Evolutionary conservation across 2,113 vertebrate genomes (phyloP), one percentile per base, ranked within the genome.

Genomic region (Capra hircus): DNA sequence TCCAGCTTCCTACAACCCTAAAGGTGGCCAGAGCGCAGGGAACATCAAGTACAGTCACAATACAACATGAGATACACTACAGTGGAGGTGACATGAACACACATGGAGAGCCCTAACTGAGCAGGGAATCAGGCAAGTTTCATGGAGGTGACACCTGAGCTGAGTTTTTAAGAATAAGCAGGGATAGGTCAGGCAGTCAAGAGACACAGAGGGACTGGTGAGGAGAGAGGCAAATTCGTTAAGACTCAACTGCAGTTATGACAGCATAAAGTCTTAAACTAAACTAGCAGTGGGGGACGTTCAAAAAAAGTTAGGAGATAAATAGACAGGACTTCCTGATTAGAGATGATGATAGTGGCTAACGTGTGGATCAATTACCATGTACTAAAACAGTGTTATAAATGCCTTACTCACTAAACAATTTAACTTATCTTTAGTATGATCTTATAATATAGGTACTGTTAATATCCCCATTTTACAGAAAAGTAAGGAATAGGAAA

Each of bases 401-500:
- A 96, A 82, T 89, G 30, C 23, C 93, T 86, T 74, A 55, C 8
- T 15, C 40, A 89, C 45, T 52, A 84, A 84, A 55, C 91, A 25
- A 55, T 50, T 60, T 48, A 52, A 94, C 7, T 89, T 55, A 93
- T 28, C 48, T 48, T 91, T 84, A 91, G 60, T 77, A 52, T 64
- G 74, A 55, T 19, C 14, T 74, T 71, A 91, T 77, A 57, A 83
- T 52, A 6, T 23, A 89, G n/a, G 6, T 48, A 59, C 12, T 74
- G 27, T 74, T 81, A 93, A 52, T 67, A 94, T 33, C 12, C 4
- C 15, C 21, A 82, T 89, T 96, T 89, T 78, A 95, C 8, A 89
- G 43, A 87, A 95, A 93, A 91, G 21, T 36, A 85, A 97, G 43
- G 90, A 52, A 92, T 9, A 88, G 74, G n/a, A 85, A 94, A 97